Percentiles rank a stretch among this genome's conserved stretches.
phyloP scores from a whole-genome alignment of 2,888 invertebrate genomes.

The Sepiola atlantica region DNA sequence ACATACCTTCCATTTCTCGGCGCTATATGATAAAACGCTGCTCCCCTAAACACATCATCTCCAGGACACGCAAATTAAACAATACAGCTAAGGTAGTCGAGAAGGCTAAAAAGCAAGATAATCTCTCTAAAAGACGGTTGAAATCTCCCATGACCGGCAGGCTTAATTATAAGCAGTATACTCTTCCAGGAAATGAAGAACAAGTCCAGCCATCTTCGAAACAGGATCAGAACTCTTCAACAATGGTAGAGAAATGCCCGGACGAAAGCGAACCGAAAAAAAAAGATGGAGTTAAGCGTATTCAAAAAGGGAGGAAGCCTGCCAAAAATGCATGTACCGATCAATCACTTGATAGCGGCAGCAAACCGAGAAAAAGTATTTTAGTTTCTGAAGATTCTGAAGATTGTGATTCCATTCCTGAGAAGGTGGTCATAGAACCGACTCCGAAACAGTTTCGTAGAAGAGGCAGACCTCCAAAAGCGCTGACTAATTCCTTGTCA shows the following conservation, averaged over 20 bases:
- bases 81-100: background rate
- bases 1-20: background rate
- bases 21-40: slow-evolving; percentile 40
- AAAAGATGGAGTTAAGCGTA: background rate
- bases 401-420: background rate
- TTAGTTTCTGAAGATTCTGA: background rate
- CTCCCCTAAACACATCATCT: background rate
- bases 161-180: background rate
- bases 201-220: background rate
- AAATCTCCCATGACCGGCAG: background rate
- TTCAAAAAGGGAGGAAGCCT: background rate
- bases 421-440: background rate
- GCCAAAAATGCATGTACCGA: background rate
- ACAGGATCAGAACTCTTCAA: background rate
- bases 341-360: background rate
- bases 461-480: slow-evolving; percentile 35
- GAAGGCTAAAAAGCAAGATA: background rate
- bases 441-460: background rate
- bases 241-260: background rate
- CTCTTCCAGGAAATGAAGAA: background rate
- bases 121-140: background rate
- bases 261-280: background rate
- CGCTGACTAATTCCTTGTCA: background rate
- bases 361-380: too few species aligned
- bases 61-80: background rate